Evolutionary conservation across 2,113 vertebrate species (phyloP).

Genomic region (Meles meles): DNA sequence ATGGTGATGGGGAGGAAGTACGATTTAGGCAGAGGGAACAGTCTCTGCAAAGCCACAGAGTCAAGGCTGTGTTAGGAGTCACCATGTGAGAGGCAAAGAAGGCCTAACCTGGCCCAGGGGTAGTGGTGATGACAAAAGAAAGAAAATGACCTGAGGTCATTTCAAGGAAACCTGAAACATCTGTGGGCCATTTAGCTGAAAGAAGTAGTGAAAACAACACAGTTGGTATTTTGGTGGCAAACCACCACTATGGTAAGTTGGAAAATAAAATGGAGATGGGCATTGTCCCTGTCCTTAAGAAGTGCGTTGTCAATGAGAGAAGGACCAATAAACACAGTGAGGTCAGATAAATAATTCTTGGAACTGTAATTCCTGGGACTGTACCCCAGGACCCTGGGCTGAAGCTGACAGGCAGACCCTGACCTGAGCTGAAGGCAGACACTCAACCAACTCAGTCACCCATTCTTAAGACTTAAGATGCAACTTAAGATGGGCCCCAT

Average conservation of each 20-base stretch:
- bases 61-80: background rate
- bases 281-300: background rate
- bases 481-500: background rate
- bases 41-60: background rate
- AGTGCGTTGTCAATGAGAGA: background rate
- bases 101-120: background rate
- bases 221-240: background rate
- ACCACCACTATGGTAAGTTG: background rate
- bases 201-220: background rate
- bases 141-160: background rate
- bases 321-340: background rate
- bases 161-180: background rate
- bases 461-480: background rate
- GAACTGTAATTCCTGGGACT: background rate
- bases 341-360: background rate
- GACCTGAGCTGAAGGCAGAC: background rate
- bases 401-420: too few species aligned
- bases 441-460: background rate
- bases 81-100: background rate
- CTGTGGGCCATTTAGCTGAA: background rate
- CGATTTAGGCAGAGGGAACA: background rate
- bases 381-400: background rate
- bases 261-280: background rate
- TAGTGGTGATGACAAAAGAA: background rate
- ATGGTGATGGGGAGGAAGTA: background rate